A percentile compares a stretch with the other conserved stretches of the same genome.
Evolutionary conservation across 1,140 invertebrate species (phyloP).

Genomic region (Aphelinus atriplicis): DNA sequence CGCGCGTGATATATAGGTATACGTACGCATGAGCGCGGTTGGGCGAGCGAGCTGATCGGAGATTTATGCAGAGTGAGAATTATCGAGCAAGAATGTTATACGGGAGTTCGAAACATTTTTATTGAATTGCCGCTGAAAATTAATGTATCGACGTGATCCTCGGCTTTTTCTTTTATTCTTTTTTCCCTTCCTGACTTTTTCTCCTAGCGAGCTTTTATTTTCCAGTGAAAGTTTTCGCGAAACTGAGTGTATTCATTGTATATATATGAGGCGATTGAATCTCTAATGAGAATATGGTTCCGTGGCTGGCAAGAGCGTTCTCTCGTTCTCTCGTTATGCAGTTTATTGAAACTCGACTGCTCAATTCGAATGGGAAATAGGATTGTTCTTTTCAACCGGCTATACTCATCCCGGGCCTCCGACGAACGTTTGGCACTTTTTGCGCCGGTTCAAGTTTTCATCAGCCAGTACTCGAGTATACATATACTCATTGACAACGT

Average conservation of each 20-base stretch:
- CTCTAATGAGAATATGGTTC: neutral
- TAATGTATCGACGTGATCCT: slow-evolving; percentile 5
- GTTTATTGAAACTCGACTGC: too few relatives aligned
- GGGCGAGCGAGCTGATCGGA: neutral
- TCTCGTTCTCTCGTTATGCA: too few relatives aligned
- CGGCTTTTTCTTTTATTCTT: neutral
- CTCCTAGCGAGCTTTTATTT: neutral
- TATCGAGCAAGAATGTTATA: slow-evolving; percentile 14
- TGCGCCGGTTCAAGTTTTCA: too few relatives aligned
- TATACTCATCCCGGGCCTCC: too few relatives aligned
- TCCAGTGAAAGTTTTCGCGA: neutral
- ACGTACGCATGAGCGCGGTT: neutral
- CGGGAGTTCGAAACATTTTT: slow-evolving; percentile 28
- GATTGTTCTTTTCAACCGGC: too few relatives aligned
- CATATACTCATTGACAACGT: too few relatives aligned
- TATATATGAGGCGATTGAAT: neutral
- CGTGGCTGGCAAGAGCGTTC: too few relatives aligned
- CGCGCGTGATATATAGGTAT: too few relatives aligned
- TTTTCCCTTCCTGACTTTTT: neutral
- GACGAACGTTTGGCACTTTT: too few relatives aligned
- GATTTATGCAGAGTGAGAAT: slow-evolving; percentile 32
- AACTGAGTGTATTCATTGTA: neutral
- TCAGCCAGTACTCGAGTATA: too few relatives aligned
- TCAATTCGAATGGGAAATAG: too few relatives aligned
- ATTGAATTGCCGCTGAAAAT: slow-evolving; percentile 19